Evolutionary conservation across 2,888 invertebrate species (phyloP).

Genomic region (Drosophila lacicola): DNA sequence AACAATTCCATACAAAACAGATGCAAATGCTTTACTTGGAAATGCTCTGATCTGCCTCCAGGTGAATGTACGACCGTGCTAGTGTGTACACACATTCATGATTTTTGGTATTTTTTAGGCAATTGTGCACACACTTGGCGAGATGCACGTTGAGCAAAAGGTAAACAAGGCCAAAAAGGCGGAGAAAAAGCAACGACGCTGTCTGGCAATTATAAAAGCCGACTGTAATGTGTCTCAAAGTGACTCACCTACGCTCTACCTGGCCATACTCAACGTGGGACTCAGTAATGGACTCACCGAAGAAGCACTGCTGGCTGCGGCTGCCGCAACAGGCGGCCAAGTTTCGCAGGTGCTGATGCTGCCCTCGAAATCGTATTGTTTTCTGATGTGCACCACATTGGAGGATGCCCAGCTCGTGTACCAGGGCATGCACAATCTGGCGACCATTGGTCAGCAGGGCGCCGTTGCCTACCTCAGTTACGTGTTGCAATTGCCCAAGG

Average conservation of each 20-base stretch:
- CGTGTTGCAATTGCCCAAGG: conserved; percentile 63
- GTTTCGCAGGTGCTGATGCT: conserved; percentile 89
- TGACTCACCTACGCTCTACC: conserved; percentile 79
- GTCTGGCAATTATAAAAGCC: conserved; percentile 85
- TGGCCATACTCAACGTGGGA: conserved; percentile 93
- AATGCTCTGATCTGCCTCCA: neutral
- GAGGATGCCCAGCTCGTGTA: conserved; percentile 87
- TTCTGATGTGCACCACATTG: conserved; percentile 87
- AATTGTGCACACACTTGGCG: conserved; percentile 10
- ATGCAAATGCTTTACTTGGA: neutral
- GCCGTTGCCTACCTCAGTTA: conserved; percentile 87
- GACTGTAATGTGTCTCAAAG: conserved; percentile 84
- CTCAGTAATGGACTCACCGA: conserved; percentile 92
- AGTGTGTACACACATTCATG: conserved; percentile 37
- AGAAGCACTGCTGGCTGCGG: conserved; percentile 87
- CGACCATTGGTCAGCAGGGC: conserved; percentile 87
- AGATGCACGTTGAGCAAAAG: conserved; percentile 62
- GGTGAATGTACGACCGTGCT: neutral
- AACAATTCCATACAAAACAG: conserved; percentile 19
- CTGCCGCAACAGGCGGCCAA: conserved; percentile 86
- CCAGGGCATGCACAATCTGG: conserved; percentile 87
- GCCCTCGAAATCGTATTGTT: conserved; percentile 93
- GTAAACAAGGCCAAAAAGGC: conserved; percentile 81
- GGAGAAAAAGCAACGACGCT: conserved; percentile 85
- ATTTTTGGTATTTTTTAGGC: conserved; percentile 35